Evolutionary conservation across 2,888 invertebrate genomes (phyloP), one percentile per base, ranked within the genome.

Genomic region (Mimachlamys varia): DNA sequence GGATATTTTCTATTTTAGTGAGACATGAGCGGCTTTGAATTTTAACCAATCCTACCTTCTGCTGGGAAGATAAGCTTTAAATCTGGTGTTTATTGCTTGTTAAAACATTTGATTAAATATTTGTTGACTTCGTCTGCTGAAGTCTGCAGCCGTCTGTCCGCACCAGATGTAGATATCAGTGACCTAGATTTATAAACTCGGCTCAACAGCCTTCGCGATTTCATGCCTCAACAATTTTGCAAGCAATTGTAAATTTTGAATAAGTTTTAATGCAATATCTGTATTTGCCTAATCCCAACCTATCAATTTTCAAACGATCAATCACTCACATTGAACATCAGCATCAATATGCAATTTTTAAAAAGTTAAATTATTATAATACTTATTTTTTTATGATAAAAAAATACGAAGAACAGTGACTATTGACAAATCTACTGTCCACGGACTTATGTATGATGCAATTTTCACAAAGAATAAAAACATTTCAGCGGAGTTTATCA

Each of bases 71-170:
- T 76, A 76, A 76, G 33, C 76, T 33, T 2, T 22, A 76, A 33
- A 76, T 76, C 76, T 27, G 76, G 27, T 76, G 33, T 76, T 76
- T 33, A 76, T 27, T 22, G 27, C 76, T 76, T 10, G 76, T 33
- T 76, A 13, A 76, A 76, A 76, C 76, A 76, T 76, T 76, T 76
- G 76, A 76, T 76, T 76, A 76, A 76, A 76, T 76, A 76, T 76
- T 76, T 76, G 76, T 76, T 76, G 76, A 76, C 58, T 19, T 22
- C 4, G 53, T 53, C 53, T 53, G 53, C 53, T 53, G 22, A 58
- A 33, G 76, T 76, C 33, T 76, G 76, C 12, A 33, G 76, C 76
- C 13, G 27, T 76, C 76, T 1, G 27, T 76, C 4, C 12, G 76
- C 76, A 76, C 76, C 76, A 76, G 76, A 76, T 76, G 76, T 76